Percentiles rank a stretch among this genome's conserved stretches.
Evolutionary conservation across 1,140 invertebrate species (phyloP).

Genomic region (Pseudobourletiella spinata): DNA sequence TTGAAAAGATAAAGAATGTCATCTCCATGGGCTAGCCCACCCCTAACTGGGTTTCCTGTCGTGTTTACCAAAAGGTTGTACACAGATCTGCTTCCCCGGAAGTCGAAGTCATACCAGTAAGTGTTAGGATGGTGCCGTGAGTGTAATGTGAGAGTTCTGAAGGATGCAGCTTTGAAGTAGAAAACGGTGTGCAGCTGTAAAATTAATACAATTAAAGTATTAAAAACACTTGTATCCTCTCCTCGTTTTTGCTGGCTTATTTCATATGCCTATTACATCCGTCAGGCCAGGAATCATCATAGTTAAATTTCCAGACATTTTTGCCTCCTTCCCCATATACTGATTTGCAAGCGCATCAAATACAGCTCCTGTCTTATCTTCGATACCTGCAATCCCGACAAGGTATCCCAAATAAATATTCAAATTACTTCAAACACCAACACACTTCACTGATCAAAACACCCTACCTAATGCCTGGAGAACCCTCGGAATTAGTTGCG

Average conservation of each 20-base stretch:
- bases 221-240: background rate
- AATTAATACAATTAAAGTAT: background rate
- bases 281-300: conserved; percentile 29
- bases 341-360: conserved; percentile 19
- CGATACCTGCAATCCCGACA: background rate
- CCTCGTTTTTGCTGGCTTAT: background rate
- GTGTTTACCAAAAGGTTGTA: background rate
- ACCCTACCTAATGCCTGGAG: conserved; percentile 13
- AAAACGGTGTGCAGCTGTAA: conserved; percentile 23
- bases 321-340: conserved; percentile 12
- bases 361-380: conserved; percentile 16
- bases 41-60: background rate
- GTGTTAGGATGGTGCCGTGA: conserved; percentile 15
- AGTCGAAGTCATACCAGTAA: conserved; percentile 32
- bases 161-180: conserved; percentile 31
- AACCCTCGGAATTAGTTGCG: conserved; percentile 12
- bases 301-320: conserved; percentile 13
- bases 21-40: conserved; percentile 34
- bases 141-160: conserved; percentile 25
- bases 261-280: conserved; percentile 20
- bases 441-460: background rate
- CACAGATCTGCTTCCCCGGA: conserved; percentile 4
- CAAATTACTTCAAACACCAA: background rate
- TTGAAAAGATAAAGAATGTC: conserved; percentile 35
- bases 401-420: background rate